Percentiles rank a stretch among this genome's conserved stretches.
Conservation (phyloP, 1,140 invertebrate species). For the Vanessa atalanta region DNA sequence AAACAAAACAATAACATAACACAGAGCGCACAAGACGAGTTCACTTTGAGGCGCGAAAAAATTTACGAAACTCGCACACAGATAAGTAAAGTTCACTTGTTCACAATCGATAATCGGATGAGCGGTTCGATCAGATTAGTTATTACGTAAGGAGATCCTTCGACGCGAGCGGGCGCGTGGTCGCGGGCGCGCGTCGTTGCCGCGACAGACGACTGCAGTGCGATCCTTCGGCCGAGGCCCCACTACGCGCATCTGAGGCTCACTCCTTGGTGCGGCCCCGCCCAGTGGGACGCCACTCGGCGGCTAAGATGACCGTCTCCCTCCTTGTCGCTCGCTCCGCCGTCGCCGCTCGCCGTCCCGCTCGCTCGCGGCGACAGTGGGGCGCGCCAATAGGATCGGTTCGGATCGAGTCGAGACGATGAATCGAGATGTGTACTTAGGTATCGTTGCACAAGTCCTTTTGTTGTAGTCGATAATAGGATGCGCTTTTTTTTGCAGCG, state of each 20-base stretch:
- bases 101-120: slow-evolving; percentile 74
- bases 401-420: slow-evolving; percentile 79
- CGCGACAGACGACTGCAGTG: slow-evolving; percentile 77
- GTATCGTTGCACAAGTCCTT: slow-evolving; percentile 80
- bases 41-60: slow-evolving; percentile 39
- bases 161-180: slow-evolving; percentile 46
- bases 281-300: slow-evolving; percentile 78
- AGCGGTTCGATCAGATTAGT: slow-evolving; percentile 65
- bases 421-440: slow-evolving; percentile 80
- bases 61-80: slow-evolving; percentile 48
- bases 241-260: slow-evolving; percentile 77
- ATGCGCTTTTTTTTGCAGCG: slow-evolving; percentile 78
- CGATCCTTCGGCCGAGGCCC: slow-evolving; percentile 75
- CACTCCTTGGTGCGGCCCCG: slow-evolving; percentile 77
- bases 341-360: slow-evolving; percentile 51
- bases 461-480: slow-evolving; percentile 81
- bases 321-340: slow-evolving; percentile 59
- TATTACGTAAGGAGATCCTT: slow-evolving; percentile 72
- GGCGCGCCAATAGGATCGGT: slow-evolving; percentile 78
- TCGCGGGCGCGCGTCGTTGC: slow-evolving; percentile 65
- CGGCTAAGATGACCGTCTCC: slow-evolving; percentile 75
- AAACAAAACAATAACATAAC: slow-evolving; percentile 74
- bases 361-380: slow-evolving; percentile 73
- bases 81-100: slow-evolving; percentile 57
- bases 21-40: slow-evolving; percentile 54